Evolutionary conservation across 2,113 vertebrate genomes (phyloP).

Genomic region (Xenopus tropicalis): DNA sequence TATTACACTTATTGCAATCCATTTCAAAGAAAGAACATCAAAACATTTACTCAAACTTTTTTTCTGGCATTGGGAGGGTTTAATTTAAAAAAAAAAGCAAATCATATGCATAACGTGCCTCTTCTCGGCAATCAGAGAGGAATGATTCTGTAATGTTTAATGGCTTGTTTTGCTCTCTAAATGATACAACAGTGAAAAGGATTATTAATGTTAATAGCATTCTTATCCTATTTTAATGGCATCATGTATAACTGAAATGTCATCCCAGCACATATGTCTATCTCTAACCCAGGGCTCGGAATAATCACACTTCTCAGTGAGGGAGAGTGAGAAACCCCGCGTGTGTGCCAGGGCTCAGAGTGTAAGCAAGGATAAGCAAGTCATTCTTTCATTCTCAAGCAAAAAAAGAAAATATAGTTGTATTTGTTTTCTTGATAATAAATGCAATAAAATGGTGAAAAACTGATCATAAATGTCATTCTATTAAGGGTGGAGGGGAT

Average conservation of each 20-base stretch:
- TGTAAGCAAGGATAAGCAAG: slow-evolving; percentile 27
- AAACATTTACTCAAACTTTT: slow-evolving; percentile 23
- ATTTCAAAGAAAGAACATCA: slow-evolving; percentile 21
- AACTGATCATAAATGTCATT: slow-evolving; percentile 16
- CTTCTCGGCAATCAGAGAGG: slow-evolving; percentile 62
- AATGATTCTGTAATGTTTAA: slow-evolving; percentile 65
- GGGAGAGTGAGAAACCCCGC: background rate
- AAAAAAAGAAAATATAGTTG: slow-evolving; percentile 19
- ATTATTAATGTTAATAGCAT: slow-evolving; percentile 70
- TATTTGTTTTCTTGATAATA: slow-evolving; percentile 26
- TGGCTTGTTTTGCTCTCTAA: slow-evolving; percentile 70
- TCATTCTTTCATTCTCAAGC: slow-evolving; percentile 22
- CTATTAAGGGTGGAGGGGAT: background rate
- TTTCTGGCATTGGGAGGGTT: background rate
- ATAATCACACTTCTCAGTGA: slow-evolving; percentile 51
- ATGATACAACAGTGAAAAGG: slow-evolving; percentile 69
- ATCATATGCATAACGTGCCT: slow-evolving; percentile 55
- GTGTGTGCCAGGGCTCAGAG: slow-evolving; percentile 27
- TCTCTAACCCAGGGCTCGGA: slow-evolving; percentile 55
- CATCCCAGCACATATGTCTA: slow-evolving; percentile 62
- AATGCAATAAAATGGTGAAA: slow-evolving; percentile 20
- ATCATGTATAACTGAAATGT: slow-evolving; percentile 65
- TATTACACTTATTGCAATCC: background rate
- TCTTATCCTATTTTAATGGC: slow-evolving; percentile 70
- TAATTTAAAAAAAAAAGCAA: background rate